Evolutionary conservation across 2,113 vertebrate genomes (phyloP).

Genomic region (Zosterops pallidus): DNA sequence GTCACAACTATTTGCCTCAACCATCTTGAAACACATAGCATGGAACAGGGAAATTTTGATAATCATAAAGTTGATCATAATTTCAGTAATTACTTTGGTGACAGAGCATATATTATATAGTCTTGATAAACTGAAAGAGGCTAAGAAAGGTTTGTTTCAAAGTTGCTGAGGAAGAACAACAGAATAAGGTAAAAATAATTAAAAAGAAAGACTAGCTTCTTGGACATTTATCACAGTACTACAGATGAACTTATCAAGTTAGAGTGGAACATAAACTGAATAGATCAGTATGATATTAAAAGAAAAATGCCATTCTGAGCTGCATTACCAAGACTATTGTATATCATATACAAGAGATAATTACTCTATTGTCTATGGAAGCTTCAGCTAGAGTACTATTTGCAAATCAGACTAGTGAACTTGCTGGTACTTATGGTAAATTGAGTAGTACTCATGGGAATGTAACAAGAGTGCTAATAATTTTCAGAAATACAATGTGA

Average conservation of each 20-base stretch:
- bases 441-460: background rate
- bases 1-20: background rate
- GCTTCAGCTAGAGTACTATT: background rate
- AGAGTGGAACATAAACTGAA: background rate
- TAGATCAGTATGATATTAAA: background rate
- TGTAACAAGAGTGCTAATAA: background rate
- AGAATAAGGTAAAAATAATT: background rate
- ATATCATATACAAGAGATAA: background rate
- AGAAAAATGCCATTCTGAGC: background rate
- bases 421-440: background rate
- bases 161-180: background rate
- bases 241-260: background rate
- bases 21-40: background rate
- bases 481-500: background rate
- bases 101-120: background rate
- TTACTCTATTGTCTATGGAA: background rate
- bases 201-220: background rate
- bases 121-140: background rate
- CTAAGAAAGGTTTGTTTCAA: background rate
- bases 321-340: background rate
- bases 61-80: background rate
- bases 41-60: background rate
- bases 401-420: background rate
- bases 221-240: background rate
- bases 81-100: background rate